Percentiles rank a stretch among this genome's conserved stretches.
These are phyloP conservation scores for Micromussa lordhowensis DNA, from an alignment of 92 coral and sea anemone genomes.

Conservation along the genomic window DNA sequence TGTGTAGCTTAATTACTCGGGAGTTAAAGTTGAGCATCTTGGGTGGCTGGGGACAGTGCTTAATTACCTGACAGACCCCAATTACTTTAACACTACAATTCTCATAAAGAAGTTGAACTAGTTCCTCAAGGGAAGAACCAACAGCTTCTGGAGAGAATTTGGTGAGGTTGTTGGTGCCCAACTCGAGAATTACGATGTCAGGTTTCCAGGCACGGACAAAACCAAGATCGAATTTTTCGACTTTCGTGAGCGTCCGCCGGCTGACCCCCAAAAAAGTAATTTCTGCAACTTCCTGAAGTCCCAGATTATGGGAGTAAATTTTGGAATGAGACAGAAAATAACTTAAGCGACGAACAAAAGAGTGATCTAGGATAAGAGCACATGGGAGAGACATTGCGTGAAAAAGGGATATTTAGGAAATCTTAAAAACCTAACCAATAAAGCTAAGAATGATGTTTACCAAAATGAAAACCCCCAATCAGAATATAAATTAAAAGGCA, in stretches of 20 bases:
- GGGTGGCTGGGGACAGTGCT: too few species aligned
- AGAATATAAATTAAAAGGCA: too few species aligned
- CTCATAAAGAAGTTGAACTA: too few species aligned
- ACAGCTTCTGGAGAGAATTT: background rate
- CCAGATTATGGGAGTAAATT: background rate
- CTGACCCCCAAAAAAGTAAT: background rate
- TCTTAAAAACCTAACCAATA: too few species aligned
- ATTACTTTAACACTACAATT: too few species aligned
- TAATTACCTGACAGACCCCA: too few species aligned
- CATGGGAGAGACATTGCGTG: background rate
- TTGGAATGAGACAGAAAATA: constrained; percentile 1
- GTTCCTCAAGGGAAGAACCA: constrained; percentile 4
- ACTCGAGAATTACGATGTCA: constrained; percentile 15
- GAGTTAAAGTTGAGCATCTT: too few species aligned
- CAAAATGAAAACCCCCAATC: too few species aligned
- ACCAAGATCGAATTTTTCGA: constrained; percentile 3
- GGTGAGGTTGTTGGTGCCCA: constrained; percentile 7
- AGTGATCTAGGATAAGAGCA: constrained; percentile 3
- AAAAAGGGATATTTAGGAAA: background rate
- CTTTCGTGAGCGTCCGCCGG: background rate
- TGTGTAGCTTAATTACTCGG: too few species aligned
- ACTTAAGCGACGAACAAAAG: background rate
- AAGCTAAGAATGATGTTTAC: too few species aligned
- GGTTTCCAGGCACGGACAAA: background rate
- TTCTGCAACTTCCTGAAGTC: background rate